Evolutionary conservation across 2,888 invertebrate genomes (phyloP), one percentile per base, ranked within the genome.

Genomic region (Elgonia sp.): DNA sequence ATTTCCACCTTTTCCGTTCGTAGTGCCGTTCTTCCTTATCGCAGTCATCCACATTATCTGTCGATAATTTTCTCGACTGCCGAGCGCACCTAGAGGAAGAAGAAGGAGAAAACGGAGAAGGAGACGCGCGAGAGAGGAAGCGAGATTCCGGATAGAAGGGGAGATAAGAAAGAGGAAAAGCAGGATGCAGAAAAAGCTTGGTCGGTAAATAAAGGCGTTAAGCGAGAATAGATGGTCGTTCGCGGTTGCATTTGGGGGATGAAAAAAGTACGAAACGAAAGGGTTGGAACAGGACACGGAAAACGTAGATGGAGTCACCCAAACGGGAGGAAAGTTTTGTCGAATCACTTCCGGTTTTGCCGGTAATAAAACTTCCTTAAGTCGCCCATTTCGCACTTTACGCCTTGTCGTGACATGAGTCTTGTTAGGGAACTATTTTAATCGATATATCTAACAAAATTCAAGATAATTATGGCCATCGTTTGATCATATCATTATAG

Each of bases 191-290:
- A 87, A 87, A 87, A 87, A 87, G 85, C 87, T 75, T 57, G 80
- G 89, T 84, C 81, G 86, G 89, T 93, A 93, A 93, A 93, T 93
- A 93, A 93, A 93, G 92, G 92, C 93, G 93, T 92, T 94, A 92
- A 94, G 93, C 93, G 92, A 93, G 93, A 94, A 93, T 93, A 91
- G 92, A 94, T 93, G 93, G 92, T 91, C 92, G 92, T 92, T 91
- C 91, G 91, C 89, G 91, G 91, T 90, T 87, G 92, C 93, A 92
- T 93, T 93, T 92, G 91, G 90, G 76, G 81, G 53, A 80, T 81
- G 83, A 87, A 89, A 88, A 84, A 84, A 87, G 77, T 65, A 87
- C 80, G 81, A 73, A 77, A 79, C 70, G 83, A 85, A 86, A 84
- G 82, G 84, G 82, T 89, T 82, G 79, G 42, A 89, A 88, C 84